Percentiles rank a stretch among this genome's conserved stretches.
phyloP scores from a whole-genome alignment of 2,888 invertebrate genomes.

The Oeneis ivallda region DNA sequence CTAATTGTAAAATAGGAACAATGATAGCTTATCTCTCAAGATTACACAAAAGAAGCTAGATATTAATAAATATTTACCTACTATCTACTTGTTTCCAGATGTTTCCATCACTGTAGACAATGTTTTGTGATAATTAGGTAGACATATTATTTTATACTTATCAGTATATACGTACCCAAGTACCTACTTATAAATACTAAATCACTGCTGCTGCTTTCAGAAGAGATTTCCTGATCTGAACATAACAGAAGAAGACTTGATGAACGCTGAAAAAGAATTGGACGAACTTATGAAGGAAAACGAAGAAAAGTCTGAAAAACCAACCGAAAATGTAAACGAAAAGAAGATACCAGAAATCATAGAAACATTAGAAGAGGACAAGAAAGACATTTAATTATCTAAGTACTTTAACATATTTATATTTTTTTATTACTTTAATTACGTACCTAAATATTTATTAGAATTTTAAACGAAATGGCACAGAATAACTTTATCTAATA shows the following conservation, averaged over 20 bases:
- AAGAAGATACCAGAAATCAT: constrained; percentile 31
- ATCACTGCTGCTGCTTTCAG: constrained; percentile 49
- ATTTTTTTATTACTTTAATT: no score
- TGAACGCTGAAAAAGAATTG: constrained; percentile 66
- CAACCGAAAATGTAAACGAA: constrained; percentile 36
- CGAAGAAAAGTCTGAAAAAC: constrained; percentile 41
- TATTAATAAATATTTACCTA: neutral
- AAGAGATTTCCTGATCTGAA: constrained; percentile 69
- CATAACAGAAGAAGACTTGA: constrained; percentile 72
- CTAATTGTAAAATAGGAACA: neutral
- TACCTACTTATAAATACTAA: no score
- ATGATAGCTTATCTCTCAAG: neutral
- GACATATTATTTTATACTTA: no score
- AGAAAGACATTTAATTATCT: constrained; percentile 38
- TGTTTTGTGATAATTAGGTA: no score
- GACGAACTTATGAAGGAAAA: constrained; percentile 63
- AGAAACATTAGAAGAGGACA: constrained; percentile 31
- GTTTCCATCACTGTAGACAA: no score
- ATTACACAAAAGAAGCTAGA: neutral
- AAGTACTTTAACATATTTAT: constrained; percentile 26
- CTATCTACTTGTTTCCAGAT: neutral
- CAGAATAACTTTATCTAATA: neutral
- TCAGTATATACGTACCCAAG: no score
- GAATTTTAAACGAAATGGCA: neutral
- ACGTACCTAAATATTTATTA: neutral